These are phyloP conservation scores for Musca domestica DNA, from an alignment of 1,140 invertebrate species.

Conservation along the genomic window DNA sequence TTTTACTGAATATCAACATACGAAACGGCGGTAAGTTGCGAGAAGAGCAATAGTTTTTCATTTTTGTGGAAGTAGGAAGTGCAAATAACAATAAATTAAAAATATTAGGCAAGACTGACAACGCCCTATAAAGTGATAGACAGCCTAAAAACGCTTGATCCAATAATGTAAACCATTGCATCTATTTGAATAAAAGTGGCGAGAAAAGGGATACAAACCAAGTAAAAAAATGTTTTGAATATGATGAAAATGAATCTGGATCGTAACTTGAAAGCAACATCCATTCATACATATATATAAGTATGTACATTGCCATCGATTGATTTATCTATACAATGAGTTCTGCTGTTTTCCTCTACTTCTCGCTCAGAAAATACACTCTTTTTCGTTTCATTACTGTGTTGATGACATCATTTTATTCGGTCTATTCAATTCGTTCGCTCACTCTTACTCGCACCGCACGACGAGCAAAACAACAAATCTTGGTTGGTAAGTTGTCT, in stretches of 20 bases:
- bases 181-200: no score
- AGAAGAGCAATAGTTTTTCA: not conserved
- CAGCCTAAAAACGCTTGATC: no score
- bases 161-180: no score
- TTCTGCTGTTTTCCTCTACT: no score
- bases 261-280: not conserved
- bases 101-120: constrained; percentile 20
- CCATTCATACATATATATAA: not conserved
- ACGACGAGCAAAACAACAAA: not conserved
- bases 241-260: no score
- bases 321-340: constrained; percentile 5
- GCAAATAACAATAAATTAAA: constrained; percentile 13
- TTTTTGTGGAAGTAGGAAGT: constrained; percentile 7
- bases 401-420: constrained; percentile 20
- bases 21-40: constrained; percentile 20
- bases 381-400: constrained; percentile 5
- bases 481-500: not conserved
- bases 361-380: not conserved
- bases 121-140: not conserved
- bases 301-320: constrained; percentile 16
- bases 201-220: no score
- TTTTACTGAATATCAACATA: not conserved
- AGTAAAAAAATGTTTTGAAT: no score
- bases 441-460: not conserved
- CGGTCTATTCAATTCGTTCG: constrained; percentile 1